phyloP scores from a whole-genome alignment of 2,113 vertebrate genomes.

The Progne subis region DNA sequence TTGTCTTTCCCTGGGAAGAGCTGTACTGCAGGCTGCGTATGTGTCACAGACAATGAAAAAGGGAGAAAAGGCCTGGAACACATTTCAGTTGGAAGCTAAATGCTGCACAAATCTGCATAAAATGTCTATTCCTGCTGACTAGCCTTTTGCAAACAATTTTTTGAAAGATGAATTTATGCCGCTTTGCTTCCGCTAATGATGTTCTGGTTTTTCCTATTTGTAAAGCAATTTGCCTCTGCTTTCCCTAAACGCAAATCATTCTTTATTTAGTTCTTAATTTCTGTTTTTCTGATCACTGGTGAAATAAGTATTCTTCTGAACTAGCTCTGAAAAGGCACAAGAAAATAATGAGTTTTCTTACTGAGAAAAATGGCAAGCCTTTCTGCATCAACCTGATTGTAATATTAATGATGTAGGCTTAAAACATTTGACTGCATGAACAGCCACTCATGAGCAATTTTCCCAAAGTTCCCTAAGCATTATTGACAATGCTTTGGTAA shows the following conservation, averaged over 20 bases:
- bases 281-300: not conserved
- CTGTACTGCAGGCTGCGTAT: not conserved
- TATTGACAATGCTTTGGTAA: constrained; percentile 86
- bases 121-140: not conserved
- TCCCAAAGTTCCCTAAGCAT: constrained; percentile 66
- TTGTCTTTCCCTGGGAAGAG: not conserved
- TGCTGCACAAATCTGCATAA: not conserved
- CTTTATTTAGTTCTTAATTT: constrained; percentile 29
- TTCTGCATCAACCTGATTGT: constrained; percentile 45
- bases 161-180: not conserved
- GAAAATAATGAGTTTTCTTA: constrained; percentile 61
- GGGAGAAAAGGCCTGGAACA: not conserved
- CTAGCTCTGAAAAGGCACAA: constrained; percentile 20
- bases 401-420: constrained; percentile 72
- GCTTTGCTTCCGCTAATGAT: not conserved
- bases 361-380: constrained; percentile 63
- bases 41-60: not conserved
- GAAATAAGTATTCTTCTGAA: constrained; percentile 23
- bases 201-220: not conserved
- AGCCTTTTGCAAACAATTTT: not conserved
- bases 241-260: not conserved
- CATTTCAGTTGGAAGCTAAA: not conserved
- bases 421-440: constrained; percentile 75
- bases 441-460: constrained; percentile 73
- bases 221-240: not conserved